Base-by-base conservation (phyloP, 2,888 invertebrate genomes). In the Netelia virgata region DNA sequence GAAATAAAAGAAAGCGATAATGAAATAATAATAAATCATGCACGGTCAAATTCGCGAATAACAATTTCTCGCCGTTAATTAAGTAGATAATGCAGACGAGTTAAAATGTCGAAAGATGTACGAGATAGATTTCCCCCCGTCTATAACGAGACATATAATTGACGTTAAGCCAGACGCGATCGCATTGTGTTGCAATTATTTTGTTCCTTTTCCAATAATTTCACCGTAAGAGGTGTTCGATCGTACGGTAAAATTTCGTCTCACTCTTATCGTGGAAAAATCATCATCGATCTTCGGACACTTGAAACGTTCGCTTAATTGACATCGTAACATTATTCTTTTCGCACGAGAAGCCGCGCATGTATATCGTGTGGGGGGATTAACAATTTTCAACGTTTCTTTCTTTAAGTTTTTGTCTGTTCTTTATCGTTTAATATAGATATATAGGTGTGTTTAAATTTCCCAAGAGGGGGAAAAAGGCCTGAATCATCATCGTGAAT, bases 61-160 rank as follows among this genome's bases (percentile, higher is more conserved):
- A 68, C n/a, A n/a, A 9, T 57, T 18, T 57, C 63, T 77, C 36
- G 53, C 41, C 61, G 36, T 78, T 70, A 61, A 69, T 76, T 78
- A 78, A 78, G 78, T 78, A 78, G 78, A 78, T 63, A 63, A 78
- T 53, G 78, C 76, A 78, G 23, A 50, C 18, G 72, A 57, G 66
- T 73, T 61, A 57, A 50, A 77, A 82, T 61, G 53, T 73, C 68
- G 68, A 50, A 41, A 73, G 68, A 82, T 80, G 6, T 36, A 36
- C 70, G 50, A 63, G 50, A 63, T 57, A 55, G 43, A 16, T 18
- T 79, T 57, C 43, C n/a, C n/a, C n/a, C n/a, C 57, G 57, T 66
- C 20, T 36, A 61, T 50, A 75, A 75, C 59, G 74, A 68, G 36
- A 79, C 6, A 75, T 66, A 66, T 83, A 83, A 83, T 83, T 75